A percentile compares a stretch with the other conserved stretches of the same genome.
phyloP scores from a whole-genome alignment of 2,888 invertebrate species.

The Cheilosia soror region DNA sequence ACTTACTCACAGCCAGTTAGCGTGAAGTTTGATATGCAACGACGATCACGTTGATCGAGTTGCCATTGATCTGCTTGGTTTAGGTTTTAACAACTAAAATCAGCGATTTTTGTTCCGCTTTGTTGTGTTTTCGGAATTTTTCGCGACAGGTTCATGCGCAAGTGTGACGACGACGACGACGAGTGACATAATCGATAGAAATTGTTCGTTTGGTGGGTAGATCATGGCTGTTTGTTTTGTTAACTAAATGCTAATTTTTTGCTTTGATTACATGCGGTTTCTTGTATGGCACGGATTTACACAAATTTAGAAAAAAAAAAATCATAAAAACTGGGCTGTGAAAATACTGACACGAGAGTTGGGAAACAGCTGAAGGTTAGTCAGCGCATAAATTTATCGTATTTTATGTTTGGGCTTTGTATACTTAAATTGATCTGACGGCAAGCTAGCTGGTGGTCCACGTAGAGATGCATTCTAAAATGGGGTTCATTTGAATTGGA shows the following conservation, averaged over 20 bases:
- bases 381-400: conserved; percentile 47
- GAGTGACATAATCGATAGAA: conserved; percentile 64
- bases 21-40: conserved; percentile 61
- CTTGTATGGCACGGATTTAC: conserved; percentile 17
- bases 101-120: conserved; percentile 61
- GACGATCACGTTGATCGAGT: conserved; percentile 59
- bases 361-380: conserved; percentile 31
- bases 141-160: conserved; percentile 44
- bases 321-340: conserved; percentile 17
- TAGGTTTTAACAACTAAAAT: conserved; percentile 45
- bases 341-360: conserved; percentile 37
- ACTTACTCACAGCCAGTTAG: conserved; percentile 3
- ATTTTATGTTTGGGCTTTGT: conserved; percentile 27
- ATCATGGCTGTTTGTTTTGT: conserved; percentile 57
- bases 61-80: conserved; percentile 63
- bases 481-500: background rate
- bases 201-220: conserved; percentile 43
- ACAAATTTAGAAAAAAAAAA: background rate
- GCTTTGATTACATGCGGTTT: conserved; percentile 39
- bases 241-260: conserved; percentile 58
- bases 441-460: background rate
- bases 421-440: conserved; percentile 3
- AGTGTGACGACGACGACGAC: conserved; percentile 44
- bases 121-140: conserved; percentile 22
- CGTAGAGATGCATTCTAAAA: background rate